These are phyloP conservation scores for Neuroterus valhalla DNA, from an alignment of 1,140 invertebrate species.

Conservation along the genomic window DNA sequence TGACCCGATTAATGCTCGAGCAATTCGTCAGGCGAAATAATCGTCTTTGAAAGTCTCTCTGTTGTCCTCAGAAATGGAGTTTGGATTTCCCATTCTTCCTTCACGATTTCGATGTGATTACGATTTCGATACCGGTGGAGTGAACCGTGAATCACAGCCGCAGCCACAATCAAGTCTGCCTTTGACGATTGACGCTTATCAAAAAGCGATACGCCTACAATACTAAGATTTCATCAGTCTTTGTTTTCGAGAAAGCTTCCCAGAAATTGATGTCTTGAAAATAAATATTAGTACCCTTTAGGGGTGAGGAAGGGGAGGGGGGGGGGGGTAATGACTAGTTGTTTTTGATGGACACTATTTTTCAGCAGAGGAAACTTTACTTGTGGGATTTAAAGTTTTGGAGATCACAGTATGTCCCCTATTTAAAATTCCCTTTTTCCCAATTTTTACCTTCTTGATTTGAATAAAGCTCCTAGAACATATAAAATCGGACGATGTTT, in stretches of 20 bases:
- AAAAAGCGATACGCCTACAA: constrained; percentile 20
- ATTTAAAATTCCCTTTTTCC: too few species aligned
- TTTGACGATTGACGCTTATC: constrained; percentile 11
- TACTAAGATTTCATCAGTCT: constrained; percentile 6
- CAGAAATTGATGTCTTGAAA: constrained; percentile 6
- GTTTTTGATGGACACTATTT: too few species aligned
- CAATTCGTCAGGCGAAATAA: constrained; percentile 42
- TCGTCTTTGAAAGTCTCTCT: constrained; percentile 31
- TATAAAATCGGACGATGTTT: too few species aligned
- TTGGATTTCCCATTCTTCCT: constrained; percentile 27
- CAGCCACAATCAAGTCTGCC: background rate
- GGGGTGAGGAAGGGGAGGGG: background rate
- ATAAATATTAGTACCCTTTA: background rate
- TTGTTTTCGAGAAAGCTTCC: background rate
- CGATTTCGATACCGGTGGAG: background rate
- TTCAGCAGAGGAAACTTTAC: too few species aligned
- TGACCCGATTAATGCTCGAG: constrained; percentile 32
- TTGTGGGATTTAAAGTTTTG: too few species aligned
- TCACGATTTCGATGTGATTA: background rate
- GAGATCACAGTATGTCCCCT: too few species aligned
- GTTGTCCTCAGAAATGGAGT: constrained; percentile 9
- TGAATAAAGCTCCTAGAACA: too few species aligned
- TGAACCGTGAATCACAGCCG: background rate
- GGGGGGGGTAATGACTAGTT: too few species aligned
- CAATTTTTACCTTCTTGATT: too few species aligned